Conservation (phyloP, 1,140 invertebrate species). For the Calosoma granatense region DNA sequence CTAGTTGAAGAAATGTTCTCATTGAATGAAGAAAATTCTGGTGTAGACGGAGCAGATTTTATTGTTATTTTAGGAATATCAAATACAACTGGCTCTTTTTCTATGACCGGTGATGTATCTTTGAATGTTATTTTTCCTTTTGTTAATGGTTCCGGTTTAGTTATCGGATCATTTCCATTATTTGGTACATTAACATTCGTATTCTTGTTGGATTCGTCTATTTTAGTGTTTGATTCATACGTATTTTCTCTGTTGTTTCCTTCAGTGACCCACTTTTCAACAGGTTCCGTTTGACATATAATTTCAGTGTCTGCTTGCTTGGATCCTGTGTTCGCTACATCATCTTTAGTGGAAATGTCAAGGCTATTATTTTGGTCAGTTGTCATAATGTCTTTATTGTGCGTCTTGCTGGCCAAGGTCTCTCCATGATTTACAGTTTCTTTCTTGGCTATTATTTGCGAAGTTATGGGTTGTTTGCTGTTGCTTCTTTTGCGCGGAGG, state of each 20-base stretch:
- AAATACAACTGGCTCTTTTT: background rate
- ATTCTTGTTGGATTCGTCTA: background rate
- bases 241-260: background rate
- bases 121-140: background rate
- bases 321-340: background rate
- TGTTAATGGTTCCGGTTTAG: background rate
- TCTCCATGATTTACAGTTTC: background rate
- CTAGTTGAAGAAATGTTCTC: background rate
- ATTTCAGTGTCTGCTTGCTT: background rate
- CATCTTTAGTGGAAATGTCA: background rate
- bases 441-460: background rate
- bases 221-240: background rate
- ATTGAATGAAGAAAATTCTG: background rate
- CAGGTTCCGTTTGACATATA: background rate
- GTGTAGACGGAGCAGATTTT: slow-evolving; percentile 15
- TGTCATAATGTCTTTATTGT: background rate
- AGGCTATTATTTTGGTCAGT: background rate
- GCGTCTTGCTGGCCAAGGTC: slow-evolving; percentile 7
- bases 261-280: background rate
- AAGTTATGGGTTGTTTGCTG: background rate
- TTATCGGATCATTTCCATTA: no score
- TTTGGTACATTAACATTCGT: no score
- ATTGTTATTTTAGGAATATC: background rate
- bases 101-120: background rate
- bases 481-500: background rate